Evolutionary conservation across 1,140 invertebrate species (phyloP).

Genomic region (Philotrypesis tridentata): DNA sequence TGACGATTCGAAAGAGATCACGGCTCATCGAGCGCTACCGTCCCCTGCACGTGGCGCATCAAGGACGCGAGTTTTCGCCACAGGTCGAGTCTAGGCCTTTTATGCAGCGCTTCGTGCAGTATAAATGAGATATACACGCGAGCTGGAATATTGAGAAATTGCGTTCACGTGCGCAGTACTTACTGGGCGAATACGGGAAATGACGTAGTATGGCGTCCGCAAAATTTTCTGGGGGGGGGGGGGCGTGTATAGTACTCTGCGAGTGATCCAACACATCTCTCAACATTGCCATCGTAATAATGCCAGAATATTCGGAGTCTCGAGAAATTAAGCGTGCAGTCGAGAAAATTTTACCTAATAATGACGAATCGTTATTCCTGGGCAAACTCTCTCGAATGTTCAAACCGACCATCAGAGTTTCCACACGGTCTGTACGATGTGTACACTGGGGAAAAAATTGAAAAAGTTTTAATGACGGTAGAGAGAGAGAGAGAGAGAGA

Average conservation of each 20-base stretch:
- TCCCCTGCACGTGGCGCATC: constrained; percentile 10
- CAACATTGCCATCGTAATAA: too few relatives aligned
- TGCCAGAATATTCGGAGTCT: too few relatives aligned
- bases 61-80: constrained; percentile 21
- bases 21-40: constrained; percentile 25
- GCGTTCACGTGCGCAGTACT: constrained; percentile 23
- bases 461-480: too few relatives aligned
- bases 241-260: too few relatives aligned
- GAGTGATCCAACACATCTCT: neutral
- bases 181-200: neutral
- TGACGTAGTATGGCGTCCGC: neutral
- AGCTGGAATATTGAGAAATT: constrained; percentile 24
- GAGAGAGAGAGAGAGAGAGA: too few relatives aligned
- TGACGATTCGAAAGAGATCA: constrained; percentile 30
- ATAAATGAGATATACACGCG: neutral
- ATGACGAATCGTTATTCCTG: too few relatives aligned
- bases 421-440: too few relatives aligned
- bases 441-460: too few relatives aligned
- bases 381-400: too few relatives aligned
- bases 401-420: too few relatives aligned
- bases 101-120: neutral
- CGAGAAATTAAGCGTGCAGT: neutral
- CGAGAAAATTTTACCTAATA: neutral
- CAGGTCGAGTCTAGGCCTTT: too few relatives aligned
- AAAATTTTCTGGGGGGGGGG: neutral